phyloP scores from a whole-genome alignment of 1,140 invertebrate species.

The Bradysia coprophila region DNA sequence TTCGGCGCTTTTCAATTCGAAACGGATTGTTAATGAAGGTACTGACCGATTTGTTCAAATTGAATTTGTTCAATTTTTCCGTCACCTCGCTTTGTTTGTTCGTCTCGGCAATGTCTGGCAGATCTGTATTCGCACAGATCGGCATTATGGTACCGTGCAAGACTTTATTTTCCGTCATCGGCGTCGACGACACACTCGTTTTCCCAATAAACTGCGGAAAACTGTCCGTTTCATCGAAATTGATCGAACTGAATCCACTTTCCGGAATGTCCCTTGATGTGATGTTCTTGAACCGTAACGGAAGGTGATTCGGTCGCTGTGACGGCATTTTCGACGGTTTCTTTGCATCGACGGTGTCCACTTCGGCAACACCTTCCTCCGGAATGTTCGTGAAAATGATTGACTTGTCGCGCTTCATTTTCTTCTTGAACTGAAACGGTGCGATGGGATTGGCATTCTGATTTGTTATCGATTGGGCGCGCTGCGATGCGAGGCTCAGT shows the following conservation, averaged over 20 bases:
- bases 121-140: conserved; percentile 38
- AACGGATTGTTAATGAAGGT: conserved; percentile 12
- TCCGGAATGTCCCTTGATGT: conserved; percentile 32
- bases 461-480: conserved; percentile 15
- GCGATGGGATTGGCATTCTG: conserved; percentile 15
- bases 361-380: conserved; percentile 34
- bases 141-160: conserved; percentile 43
- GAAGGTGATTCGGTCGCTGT: conserved; percentile 34
- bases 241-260: conserved; percentile 21
- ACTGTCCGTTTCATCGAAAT: conserved; percentile 21
- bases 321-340: background rate
- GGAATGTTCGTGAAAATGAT: conserved; percentile 57
- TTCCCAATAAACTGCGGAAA: conserved; percentile 35
- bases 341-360: background rate
- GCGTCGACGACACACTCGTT: conserved; percentile 52
- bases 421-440: conserved; percentile 14
- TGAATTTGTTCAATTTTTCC: background rate
- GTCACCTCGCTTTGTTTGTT: background rate
- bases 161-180: conserved; percentile 51
- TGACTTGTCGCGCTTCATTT: conserved; percentile 56
- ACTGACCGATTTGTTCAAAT: background rate
- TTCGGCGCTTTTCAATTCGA: conserved; percentile 15
- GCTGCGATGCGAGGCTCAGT: conserved; percentile 19
- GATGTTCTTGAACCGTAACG: conserved; percentile 30
- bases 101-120: conserved; percentile 1